These are phyloP conservation scores for Simalia tracyae DNA, from an alignment of 2,797 vertebrate species.

Conservation along the genomic window DNA sequence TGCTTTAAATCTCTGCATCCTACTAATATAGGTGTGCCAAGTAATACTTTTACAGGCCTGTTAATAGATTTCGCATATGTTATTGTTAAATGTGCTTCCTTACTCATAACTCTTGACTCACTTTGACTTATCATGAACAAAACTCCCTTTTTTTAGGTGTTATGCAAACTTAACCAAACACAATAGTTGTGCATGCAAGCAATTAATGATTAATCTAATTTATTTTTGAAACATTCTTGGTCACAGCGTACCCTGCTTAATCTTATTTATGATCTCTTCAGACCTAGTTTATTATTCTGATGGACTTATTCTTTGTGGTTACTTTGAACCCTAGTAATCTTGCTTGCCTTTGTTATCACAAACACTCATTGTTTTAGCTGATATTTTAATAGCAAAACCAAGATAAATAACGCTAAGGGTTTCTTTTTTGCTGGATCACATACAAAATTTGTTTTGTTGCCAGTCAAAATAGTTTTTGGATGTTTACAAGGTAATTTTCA, in stretches of 20 bases:
- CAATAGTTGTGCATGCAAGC: not conserved
- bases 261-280: not conserved
- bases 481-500: not conserved
- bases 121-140: not conserved
- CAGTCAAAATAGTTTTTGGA: not conserved
- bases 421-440: not conserved
- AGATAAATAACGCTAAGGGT: not conserved
- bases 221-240: not conserved
- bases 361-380: not conserved
- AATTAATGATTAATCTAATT: not conserved
- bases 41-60: not conserved
- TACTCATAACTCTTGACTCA: not conserved
- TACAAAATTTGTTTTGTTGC: not conserved
- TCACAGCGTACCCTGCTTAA: no score
- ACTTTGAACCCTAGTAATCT: not conserved
- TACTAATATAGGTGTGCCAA: not conserved
- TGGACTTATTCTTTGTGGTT: not conserved
- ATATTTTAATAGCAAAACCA: not conserved
- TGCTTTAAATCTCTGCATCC: not conserved
- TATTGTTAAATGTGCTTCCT: not conserved
- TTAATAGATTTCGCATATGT: not conserved
- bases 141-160: not conserved
- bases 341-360: conserved; percentile 5
- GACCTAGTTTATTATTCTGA: not conserved
- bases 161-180: not conserved